These are phyloP conservation scores for Stomatorhinus ivindoensis DNA, from an alignment of 2,113 vertebrate species.

Conservation along the genomic window DNA sequence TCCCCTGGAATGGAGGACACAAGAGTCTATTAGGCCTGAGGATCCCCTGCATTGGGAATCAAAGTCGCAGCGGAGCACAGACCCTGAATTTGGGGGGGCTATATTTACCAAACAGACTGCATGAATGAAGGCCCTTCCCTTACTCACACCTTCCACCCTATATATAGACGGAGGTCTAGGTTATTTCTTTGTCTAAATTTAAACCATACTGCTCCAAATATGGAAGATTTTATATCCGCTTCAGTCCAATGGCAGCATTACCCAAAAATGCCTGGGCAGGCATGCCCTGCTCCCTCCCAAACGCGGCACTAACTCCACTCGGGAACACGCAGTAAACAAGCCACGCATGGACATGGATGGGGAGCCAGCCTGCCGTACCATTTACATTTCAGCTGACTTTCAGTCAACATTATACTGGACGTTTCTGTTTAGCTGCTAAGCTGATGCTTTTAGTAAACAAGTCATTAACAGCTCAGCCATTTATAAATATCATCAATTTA, in stretches of 20 bases:
- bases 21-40: background rate
- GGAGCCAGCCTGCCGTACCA: background rate
- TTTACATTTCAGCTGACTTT: background rate
- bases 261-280: background rate
- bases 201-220: slow-evolving; percentile 19
- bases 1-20: background rate
- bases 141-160: slow-evolving; percentile 5
- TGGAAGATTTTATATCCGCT: slow-evolving; percentile 2
- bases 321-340: background rate
- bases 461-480: background rate
- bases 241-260: background rate
- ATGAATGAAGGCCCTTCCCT: slow-evolving; percentile 22
- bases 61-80: background rate
- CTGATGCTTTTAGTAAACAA: background rate
- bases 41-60: background rate
- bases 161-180: slow-evolving; percentile 21
- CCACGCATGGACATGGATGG: background rate
- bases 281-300: background rate
- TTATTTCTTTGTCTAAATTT: slow-evolving; percentile 21
- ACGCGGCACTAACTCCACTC: background rate
- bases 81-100: slow-evolving; percentile 16
- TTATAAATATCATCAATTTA: background rate
- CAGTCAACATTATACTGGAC: background rate
- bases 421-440: background rate
- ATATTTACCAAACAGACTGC: slow-evolving; percentile 42